Evolutionary conservation across 2,888 invertebrate species (phyloP), one percentile per base, ranked within the genome.

Genomic region (Andrena fulva): DNA sequence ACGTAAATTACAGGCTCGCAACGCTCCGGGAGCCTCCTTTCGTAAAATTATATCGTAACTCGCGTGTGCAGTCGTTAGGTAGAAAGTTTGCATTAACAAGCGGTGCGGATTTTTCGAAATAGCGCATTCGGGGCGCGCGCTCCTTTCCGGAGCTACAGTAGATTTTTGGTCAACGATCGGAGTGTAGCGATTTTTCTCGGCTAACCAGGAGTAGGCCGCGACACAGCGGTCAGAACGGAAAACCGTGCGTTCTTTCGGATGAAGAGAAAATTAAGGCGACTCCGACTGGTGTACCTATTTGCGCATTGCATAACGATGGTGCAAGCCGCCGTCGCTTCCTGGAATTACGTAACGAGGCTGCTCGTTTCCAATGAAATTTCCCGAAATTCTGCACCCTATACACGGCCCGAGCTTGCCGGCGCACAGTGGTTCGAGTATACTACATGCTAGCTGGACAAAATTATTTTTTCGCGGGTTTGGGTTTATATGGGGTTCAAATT

Each of bases 301-400:
- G 52, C 24, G 27, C 20, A 70, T 85, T 85, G 71, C 66, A 62
- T 66, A 85, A 85, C 69, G 48, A 42, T 31, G 31, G 29, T 70
- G 73, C 77, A 54, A 60, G 31, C 59, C 54, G 35, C 50, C 50
- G 16, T 79, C 50, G 70, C 52, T 62, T 67, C 79, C 70, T 54
- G 59, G 52, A 66, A 24, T 80, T 60, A 60, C 64, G 10, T 52
- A 70, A 70, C 10, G 1, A n/a, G 31, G 0, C 27, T 27, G 7
- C 20, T 20, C n/a, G 6, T n/a, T 35, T 52, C 2, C 5, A 68
- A 60, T 12, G 29, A 62, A 75, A 75, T 50, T n/a, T 24, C 50
- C n/a, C n/a, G 35, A 59, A 59, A 60, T 48, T 31, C 10, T 24
- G 7, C 10, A 4, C 20, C 20, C 20, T n/a, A 2, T 31, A 12